Percentiles rank a stretch among this genome's conserved stretches.
These are phyloP conservation scores for Yponomeuta cagnagella DNA, from an alignment of 2,888 invertebrate genomes.

Conservation along the genomic window DNA sequence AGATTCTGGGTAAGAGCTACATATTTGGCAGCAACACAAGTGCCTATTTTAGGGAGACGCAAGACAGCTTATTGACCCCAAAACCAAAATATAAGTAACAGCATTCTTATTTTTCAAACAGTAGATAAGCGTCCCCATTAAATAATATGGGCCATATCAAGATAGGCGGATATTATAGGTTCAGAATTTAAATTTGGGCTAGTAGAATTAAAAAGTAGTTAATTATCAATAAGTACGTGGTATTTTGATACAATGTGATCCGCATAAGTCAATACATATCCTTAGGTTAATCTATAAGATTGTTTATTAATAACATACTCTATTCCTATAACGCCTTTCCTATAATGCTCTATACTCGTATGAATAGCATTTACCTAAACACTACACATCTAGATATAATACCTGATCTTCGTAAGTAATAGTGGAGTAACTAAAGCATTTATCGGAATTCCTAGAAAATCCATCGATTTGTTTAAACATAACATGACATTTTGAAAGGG, in stretches of 20 bases:
- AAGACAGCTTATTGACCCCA: neutral
- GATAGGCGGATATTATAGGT: too few relatives aligned
- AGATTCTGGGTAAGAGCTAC: neutral
- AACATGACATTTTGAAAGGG: too few relatives aligned
- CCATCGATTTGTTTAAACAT: too few relatives aligned
- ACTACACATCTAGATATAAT: too few relatives aligned
- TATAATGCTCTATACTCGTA: neutral
- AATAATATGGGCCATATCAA: too few relatives aligned
- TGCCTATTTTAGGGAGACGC: neutral
- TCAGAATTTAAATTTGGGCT: too few relatives aligned
- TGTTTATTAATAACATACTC: constrained; percentile 20
- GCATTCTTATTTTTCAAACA: too few relatives aligned
- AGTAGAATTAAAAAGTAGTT: too few relatives aligned
- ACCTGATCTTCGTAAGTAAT: too few relatives aligned
- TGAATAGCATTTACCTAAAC: constrained; percentile 4
- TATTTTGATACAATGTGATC: constrained; percentile 13
- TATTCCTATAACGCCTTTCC: constrained; percentile 31
- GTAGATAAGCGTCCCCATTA: too few relatives aligned
- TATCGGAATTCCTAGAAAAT: too few relatives aligned
- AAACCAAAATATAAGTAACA: neutral
- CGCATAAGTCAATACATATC: constrained; percentile 21
- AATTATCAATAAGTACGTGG: neutral
- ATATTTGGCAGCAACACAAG: neutral
- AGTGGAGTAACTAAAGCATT: too few relatives aligned
- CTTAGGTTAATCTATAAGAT: constrained; percentile 15